Percentiles rank a stretch among this genome's conserved stretches.
phyloP scores from a whole-genome alignment of 2,113 vertebrate species.

The Oncorhynchus kisutch region DNA sequence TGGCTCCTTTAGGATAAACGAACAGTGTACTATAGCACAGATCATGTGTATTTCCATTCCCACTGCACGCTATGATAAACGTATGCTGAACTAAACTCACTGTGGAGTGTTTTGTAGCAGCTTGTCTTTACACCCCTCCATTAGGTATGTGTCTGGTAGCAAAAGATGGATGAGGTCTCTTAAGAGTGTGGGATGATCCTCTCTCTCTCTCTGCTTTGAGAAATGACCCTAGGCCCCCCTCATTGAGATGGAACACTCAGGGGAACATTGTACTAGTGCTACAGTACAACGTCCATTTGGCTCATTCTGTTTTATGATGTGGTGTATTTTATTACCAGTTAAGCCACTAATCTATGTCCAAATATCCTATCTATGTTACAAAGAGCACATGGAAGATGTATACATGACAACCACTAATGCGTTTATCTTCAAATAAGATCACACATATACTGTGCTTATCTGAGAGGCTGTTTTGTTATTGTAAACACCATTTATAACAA shows the following conservation, averaged over 20 bases:
- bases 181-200: constrained; percentile 33
- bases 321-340: constrained; percentile 26
- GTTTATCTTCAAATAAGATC: constrained; percentile 14
- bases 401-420: constrained; percentile 25
- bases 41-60: constrained; percentile 14
- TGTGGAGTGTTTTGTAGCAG: constrained; percentile 14
- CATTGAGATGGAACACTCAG: background rate
- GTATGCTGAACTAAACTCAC: constrained; percentile 35
- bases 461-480: constrained; percentile 19
- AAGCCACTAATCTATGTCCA: constrained; percentile 27
- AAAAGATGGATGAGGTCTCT: constrained; percentile 41
- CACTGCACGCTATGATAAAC: constrained; percentile 20
- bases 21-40: background rate
- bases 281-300: background rate
- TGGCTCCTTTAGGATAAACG: background rate
- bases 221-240: constrained; percentile 19
- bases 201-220: constrained; percentile 25
- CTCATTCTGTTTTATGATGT: constrained; percentile 26
- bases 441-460: background rate
- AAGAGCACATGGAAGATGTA: constrained; percentile 19
- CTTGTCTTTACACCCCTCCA: constrained; percentile 29
- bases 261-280: background rate
- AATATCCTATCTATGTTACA: constrained; percentile 20
- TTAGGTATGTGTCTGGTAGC: constrained; percentile 32
- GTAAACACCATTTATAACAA: constrained; percentile 49